A percentile compares a stretch with the other conserved stretches of the same genome.
phyloP scores from a whole-genome alignment of 64 coral and sea anemone species.

The Pachyseris speciosa region DNA sequence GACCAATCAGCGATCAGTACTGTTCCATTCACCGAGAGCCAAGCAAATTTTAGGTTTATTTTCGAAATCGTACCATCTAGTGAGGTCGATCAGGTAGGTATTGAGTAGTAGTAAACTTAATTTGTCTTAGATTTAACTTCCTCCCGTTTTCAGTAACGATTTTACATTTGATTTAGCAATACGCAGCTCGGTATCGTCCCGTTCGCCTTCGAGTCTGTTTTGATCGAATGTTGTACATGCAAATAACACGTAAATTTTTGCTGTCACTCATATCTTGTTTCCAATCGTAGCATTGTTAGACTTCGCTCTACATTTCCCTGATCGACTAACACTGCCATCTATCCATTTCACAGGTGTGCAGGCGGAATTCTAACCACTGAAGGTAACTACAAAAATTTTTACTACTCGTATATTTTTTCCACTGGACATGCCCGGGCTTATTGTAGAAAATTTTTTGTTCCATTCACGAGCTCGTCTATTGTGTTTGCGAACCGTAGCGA shows the following conservation, averaged over 20 bases:
- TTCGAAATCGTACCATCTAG: conserved; percentile 8
- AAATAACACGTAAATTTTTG: conserved; percentile 31
- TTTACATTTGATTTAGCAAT: background rate
- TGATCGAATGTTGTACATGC: conserved; percentile 19
- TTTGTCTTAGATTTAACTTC: background rate
- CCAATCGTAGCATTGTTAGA: background rate
- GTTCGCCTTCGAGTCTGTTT: background rate
- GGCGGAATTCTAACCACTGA: background rate
- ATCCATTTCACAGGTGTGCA: background rate
- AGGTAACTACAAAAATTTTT: conserved; percentile 5
- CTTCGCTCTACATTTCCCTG: background rate
- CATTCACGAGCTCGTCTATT: conserved; percentile 18
- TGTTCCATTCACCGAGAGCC: conserved; percentile 27
- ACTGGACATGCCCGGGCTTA: conserved; percentile 15
- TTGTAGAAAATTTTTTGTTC: conserved; percentile 5
- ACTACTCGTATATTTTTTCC: background rate
- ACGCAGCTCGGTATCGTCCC: background rate
- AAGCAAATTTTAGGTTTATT: conserved; percentile 41
- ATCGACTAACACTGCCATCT: background rate
- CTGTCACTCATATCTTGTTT: background rate
- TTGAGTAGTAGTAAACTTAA: background rate
- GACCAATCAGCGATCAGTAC: conserved; percentile 42
- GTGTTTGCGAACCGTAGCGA: background rate
- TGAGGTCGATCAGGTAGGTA: background rate
- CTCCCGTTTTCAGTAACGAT: background rate